Base-by-base conservation (phyloP, 2,113 vertebrate species). In the Elephantulus edwardii region DNA sequence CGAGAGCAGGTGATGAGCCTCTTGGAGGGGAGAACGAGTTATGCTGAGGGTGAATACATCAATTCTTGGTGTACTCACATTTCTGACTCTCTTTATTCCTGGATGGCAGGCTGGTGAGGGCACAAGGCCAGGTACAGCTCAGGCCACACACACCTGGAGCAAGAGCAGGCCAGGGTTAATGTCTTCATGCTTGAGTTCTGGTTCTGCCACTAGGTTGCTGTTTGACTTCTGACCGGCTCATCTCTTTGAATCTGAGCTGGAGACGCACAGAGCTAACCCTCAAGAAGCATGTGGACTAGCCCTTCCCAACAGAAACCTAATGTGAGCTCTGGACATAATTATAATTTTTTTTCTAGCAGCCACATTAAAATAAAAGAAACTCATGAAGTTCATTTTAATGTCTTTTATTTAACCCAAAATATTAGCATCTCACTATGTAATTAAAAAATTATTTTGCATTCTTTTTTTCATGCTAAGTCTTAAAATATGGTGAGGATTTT, bases 331-430 rank as follows among this genome's bases (percentile, higher is more conserved):
- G 14, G 0, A 14, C 2, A 46, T 9, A n/a, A 54, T 64, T 80
- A 72, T 38, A 13, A 24, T 8, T 26, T 26, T 60, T 35, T 28
- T 93, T 93, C 74, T 77, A 50, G 26, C 12, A 70, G 48, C 24
- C 10, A 30, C 46, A 44, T 64, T 33, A 14, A n/a, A 79, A 50
- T 87, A 62, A 89, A 90, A n/a, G 40, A 83, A 85, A 70, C 33
- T 80, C 38, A 44, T 54, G 56, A 80, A 77, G 30, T 62, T 93
- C 42, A 92, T 80, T 79, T 85, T 78, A 90, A 78, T 66, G 10
- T 44, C 50, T 70, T 70, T 91, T 94, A 78, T 84, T 79, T 91
- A 78, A 82, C 13, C 17, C 35, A 77, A 91, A 87, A 82, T 86
- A 81, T 46, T 44, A 42, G 60, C 6, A 3, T 94, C 90, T 94